Evolutionary conservation across 2,797 vertebrate species (phyloP).

Genomic region (Tamandua tetradactyla): DNA sequence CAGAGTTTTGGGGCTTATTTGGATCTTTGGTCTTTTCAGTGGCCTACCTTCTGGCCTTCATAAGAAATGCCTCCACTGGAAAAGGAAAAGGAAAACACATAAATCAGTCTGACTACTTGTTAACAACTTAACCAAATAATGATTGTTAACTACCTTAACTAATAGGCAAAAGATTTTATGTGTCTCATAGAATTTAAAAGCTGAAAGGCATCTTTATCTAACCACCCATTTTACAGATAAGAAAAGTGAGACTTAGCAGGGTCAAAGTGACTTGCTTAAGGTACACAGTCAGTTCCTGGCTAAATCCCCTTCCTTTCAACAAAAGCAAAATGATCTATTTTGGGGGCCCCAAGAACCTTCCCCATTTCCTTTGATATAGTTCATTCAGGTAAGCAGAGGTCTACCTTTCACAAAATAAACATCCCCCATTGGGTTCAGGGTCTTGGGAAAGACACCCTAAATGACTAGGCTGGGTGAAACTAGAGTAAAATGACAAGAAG

Average conservation of each 20-base stretch:
- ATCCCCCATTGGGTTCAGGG: neutral
- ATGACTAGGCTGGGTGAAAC: neutral
- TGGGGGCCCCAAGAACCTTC: neutral
- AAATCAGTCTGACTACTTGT: neutral
- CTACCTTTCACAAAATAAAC: neutral
- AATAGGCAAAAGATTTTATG: conserved; percentile 8
- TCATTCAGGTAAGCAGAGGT: neutral
- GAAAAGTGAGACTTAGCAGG: neutral
- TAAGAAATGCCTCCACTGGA: neutral
- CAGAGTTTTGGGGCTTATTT: neutral
- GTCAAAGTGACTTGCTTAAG: neutral
- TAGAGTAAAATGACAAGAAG: neutral
- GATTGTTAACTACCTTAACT: neutral
- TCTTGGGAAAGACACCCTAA: neutral
- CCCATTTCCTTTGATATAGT: neutral
- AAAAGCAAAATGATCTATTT: conserved; percentile 23
- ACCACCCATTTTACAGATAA: neutral
- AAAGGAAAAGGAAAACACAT: neutral
- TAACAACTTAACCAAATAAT: neutral
- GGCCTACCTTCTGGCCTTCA: neutral
- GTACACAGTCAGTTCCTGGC: neutral
- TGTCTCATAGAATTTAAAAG: neutral
- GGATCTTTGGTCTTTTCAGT: conserved; percentile 16
- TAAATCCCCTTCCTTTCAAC: conserved; percentile 15
- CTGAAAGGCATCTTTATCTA: neutral